Evolutionary conservation across 1,140 invertebrate genomes (phyloP), one percentile per base, ranked within the genome.

Genomic region (Parapsyche elsis): DNA sequence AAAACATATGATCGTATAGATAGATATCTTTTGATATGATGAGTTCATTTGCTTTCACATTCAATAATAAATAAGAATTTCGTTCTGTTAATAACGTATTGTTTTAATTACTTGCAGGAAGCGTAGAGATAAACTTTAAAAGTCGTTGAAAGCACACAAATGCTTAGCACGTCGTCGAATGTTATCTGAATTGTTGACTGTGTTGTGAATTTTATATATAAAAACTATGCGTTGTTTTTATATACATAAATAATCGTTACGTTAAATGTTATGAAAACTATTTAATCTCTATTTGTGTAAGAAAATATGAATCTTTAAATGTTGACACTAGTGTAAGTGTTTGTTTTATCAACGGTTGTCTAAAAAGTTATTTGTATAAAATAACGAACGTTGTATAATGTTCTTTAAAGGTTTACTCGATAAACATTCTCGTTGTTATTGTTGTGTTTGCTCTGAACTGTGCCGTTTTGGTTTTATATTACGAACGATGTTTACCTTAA

Each of bases 401-500:
- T 79, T 79, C 71, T 74, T 76, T 77, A 76, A 73, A 71, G 64
- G 73, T 73, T 73, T 70, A 38, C 67, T 71, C 53, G 16, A 76
- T 74, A 81, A 81, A 79, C 76, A 81, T 14, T 14, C 19, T 9
- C 30, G 73, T 45, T 74, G 74, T 79, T 79, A 57, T 77, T 71
- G 46, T 70, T 70, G 76, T 76, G 71, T 79, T 81, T 74, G 64
- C 76, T 67, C 44, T 14, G 57, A 81, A 44, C 71, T 45, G 24
- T 49, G 21, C 49, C 67, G 76, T 57, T 80, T 80, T 46, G 73
- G 73, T 80, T 80, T 76, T 71, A 80, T 76, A 30, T 75, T 74
- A 78, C 78, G 78, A 82, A 82, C 75, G 61, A 19, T 81, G 59
- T 64, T 61, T 64, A 71, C 61, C 45, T 74, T 75, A 46, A 78